Percentiles rank a stretch among this genome's conserved stretches.
Conservation (phyloP, 2,113 vertebrate species). For the Poecilia latipinna region DNA sequence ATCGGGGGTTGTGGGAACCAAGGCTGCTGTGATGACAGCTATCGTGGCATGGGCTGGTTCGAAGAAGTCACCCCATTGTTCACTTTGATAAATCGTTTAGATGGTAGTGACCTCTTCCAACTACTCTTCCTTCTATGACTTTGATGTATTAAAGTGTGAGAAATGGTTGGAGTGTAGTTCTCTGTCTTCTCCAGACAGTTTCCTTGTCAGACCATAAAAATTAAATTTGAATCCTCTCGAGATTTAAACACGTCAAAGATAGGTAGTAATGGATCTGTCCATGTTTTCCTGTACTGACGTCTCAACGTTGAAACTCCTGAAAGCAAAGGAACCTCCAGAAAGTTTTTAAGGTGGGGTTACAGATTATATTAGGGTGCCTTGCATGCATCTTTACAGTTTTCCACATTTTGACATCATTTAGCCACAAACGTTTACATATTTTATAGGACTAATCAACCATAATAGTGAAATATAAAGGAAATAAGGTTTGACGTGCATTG, state of each 20-base stretch:
- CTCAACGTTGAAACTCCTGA: not conserved
- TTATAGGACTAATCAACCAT: too few species aligned
- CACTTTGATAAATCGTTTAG: conserved; percentile 63
- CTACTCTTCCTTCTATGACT: conserved; percentile 55
- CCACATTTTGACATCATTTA: too few species aligned
- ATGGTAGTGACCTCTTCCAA: conserved; percentile 57
- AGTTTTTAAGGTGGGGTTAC: not conserved
- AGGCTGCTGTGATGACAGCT: conserved; percentile 70
- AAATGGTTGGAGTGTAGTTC: conserved; percentile 23
- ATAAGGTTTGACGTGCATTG: too few species aligned
- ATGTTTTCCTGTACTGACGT: not conserved
- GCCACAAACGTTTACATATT: too few species aligned
- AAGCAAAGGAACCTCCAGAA: not conserved
- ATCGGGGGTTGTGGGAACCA: conserved; percentile 76
- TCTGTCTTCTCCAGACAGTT: conserved; percentile 46
- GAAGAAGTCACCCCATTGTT: conserved; percentile 78
- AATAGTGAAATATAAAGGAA: too few species aligned
- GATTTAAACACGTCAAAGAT: conserved; percentile 7
- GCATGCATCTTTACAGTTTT: too few species aligned
- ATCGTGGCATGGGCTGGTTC: conserved; percentile 44
- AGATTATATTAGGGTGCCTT: not conserved
- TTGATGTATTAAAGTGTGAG: conserved; percentile 71
- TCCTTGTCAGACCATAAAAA: conserved; percentile 40
- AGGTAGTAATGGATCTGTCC: not conserved
- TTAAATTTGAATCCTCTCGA: conserved; percentile 17